A percentile compares a stretch with the other conserved stretches of the same genome.
Conservation (phyloP, 2,797 vertebrate species). For the Sebastes alutus region DNA sequence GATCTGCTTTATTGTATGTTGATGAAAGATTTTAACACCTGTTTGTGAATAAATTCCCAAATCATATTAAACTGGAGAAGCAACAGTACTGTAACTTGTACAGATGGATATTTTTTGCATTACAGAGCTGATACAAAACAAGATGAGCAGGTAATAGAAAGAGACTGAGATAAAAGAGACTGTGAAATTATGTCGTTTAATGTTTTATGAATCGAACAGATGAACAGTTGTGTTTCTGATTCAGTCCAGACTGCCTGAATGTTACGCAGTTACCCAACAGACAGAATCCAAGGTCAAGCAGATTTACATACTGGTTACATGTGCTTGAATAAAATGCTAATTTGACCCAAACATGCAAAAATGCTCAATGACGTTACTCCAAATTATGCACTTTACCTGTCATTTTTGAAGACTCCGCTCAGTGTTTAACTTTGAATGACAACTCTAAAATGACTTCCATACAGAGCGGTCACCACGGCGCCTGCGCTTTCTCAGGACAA, state of each 20-base stretch:
- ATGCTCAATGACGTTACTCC: conserved; percentile 19
- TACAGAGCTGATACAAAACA: background rate
- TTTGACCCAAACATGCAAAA: conserved; percentile 26
- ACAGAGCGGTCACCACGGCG: background rate
- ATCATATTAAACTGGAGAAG: background rate
- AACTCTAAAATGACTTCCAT: conserved; percentile 24
- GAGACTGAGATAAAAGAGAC: conserved; percentile 29
- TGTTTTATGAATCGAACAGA: conserved; percentile 34
- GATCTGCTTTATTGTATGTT: background rate
- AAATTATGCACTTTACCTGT: conserved; percentile 17
- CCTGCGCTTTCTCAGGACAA: conserved; percentile 9
- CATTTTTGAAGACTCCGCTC: conserved; percentile 11
- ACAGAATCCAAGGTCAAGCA: conserved; percentile 14
- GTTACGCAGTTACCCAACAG: background rate
- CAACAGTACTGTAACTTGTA: background rate
- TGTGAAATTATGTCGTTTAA: conserved; percentile 18
- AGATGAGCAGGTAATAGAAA: background rate
- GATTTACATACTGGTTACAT: conserved; percentile 28
- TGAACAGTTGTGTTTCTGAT: conserved; percentile 9
- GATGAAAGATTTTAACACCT: background rate
- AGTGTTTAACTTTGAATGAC: conserved; percentile 36
- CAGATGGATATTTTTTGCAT: conserved; percentile 1
- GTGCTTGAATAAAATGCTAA: conserved; percentile 26
- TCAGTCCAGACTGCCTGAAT: conserved; percentile 8
- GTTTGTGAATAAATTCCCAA: background rate